Evolutionary conservation across 2,113 vertebrate genomes (phyloP).

Genomic region (Enhydra lutris): DNA sequence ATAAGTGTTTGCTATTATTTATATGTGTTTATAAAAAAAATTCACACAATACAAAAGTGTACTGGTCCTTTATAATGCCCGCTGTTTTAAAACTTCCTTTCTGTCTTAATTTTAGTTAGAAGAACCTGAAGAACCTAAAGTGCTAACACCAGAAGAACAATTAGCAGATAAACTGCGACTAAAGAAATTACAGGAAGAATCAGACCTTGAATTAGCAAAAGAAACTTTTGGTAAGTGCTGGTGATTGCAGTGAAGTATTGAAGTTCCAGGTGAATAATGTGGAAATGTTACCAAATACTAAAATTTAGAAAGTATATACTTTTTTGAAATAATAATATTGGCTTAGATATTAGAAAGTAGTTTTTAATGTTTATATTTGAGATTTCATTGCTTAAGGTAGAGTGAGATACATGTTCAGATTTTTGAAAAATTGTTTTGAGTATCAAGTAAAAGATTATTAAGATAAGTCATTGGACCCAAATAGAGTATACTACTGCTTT

Average conservation of each 20-base stretch:
- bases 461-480: not conserved
- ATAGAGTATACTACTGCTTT: not conserved
- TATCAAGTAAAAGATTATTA: slow-evolving; percentile 14
- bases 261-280: not conserved
- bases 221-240: slow-evolving; percentile 93
- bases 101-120: slow-evolving; percentile 80
- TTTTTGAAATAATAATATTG: not conserved
- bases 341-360: not conserved
- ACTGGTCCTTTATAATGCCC: not conserved
- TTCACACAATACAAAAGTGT: not conserved
- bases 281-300: not conserved
- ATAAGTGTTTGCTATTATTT: not conserved
- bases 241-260: fast-evolving
- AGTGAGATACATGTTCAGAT: not conserved
- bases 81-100: slow-evolving; percentile 35
- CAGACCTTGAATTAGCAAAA: slow-evolving; percentile 95
- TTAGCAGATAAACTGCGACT: slow-evolving; percentile 92
- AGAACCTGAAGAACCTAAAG: slow-evolving; percentile 80
- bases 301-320: not conserved
- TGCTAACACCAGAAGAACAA: slow-evolving; percentile 90
- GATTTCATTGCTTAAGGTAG: not conserved
- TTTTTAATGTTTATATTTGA: slow-evolving; percentile 21
- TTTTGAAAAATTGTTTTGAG: slow-evolving; percentile 38
- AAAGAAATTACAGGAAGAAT: slow-evolving; percentile 94
- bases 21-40: not conserved